phyloP scores from a whole-genome alignment of 2,797 vertebrate genomes.

The Leucoraja ocellata region DNA sequence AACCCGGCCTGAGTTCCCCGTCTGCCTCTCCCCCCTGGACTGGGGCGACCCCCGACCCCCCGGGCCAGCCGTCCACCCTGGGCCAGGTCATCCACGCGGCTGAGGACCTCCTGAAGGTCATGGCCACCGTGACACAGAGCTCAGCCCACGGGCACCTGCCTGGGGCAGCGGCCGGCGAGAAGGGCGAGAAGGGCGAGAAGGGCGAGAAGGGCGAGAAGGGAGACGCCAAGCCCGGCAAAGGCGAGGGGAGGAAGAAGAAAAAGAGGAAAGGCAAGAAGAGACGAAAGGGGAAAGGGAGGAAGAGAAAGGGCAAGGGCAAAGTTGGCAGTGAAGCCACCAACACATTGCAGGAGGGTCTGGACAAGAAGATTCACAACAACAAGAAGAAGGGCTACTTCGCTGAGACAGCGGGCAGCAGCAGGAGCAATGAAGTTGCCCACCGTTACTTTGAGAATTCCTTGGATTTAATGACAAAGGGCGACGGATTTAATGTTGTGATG shows the following conservation, averaged over 20 bases:
- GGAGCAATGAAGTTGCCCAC: conserved; percentile 38
- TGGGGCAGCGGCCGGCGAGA: conserved; percentile 47
- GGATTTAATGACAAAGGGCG: conserved; percentile 48
- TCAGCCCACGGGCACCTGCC: conserved; percentile 44
- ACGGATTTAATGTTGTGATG: conserved; percentile 60
- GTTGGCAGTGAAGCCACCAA: conserved; percentile 42
- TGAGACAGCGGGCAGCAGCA: conserved; percentile 23
- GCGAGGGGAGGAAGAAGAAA: conserved; percentile 58
- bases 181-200: conserved; percentile 41
- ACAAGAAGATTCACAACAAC: conserved; percentile 45
- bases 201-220: not conserved
- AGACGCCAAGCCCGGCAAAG: conserved; percentile 45
- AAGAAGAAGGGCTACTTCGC: conserved; percentile 42
- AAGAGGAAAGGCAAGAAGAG: conserved; percentile 60
- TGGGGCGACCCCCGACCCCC: not conserved
- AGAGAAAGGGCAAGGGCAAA: conserved; percentile 55
- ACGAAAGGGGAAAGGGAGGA: conserved; percentile 53
- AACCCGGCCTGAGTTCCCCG: conserved; percentile 39
- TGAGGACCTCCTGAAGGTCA: conserved; percentile 65
- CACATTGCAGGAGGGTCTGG: conserved; percentile 45
- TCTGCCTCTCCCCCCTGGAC: not conserved
- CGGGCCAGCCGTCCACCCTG: conserved; percentile 54
- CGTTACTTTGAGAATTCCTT: conserved; percentile 42
- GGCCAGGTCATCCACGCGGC: conserved; percentile 58
- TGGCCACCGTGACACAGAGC: conserved; percentile 61